phyloP scores from a whole-genome alignment of 2,888 invertebrate species.

The Nycteola revayana region DNA sequence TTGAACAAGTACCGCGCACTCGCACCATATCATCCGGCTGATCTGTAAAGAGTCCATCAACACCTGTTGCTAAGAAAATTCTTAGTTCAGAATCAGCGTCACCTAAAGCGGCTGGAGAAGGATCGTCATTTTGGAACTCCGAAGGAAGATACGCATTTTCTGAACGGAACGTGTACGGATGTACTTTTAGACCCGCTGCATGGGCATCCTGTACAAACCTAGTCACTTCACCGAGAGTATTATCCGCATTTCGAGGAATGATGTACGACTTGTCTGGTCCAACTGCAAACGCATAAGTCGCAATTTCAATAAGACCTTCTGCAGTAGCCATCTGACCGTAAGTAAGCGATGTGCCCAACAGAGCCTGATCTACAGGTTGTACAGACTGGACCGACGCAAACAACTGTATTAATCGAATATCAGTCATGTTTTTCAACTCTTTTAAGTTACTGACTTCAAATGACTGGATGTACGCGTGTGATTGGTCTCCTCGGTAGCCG shows the following conservation, averaged over 20 bases:
- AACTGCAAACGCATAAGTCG: conserved; percentile 64
- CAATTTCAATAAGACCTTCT: conserved; percentile 60
- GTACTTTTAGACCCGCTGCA: conserved; percentile 63
- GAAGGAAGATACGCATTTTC: conserved; percentile 62
- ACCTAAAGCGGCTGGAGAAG: conserved; percentile 48
- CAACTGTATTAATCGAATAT: conserved; percentile 60
- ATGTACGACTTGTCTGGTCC: conserved; percentile 68
- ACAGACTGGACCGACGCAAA: conserved; percentile 31
- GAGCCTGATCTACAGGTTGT: conserved; percentile 59
- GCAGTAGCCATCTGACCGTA: conserved; percentile 65
- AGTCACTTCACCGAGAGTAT: conserved; percentile 51
- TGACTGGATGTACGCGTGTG: conserved; percentile 68
- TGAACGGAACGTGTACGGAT: conserved; percentile 69
- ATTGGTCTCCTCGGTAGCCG: conserved; percentile 51
- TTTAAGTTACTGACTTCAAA: conserved; percentile 70
- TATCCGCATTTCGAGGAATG: conserved; percentile 54
- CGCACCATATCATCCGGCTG: conserved; percentile 62
- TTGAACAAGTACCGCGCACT: conserved; percentile 47
- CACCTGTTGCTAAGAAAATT: conserved; percentile 58
- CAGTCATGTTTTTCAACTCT: conserved; percentile 57
- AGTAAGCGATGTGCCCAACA: conserved; percentile 51
- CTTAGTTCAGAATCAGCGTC: conserved; percentile 55
- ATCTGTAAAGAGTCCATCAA: conserved; percentile 68
- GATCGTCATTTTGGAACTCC: conserved; percentile 51
- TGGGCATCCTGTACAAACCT: conserved; percentile 63